These are phyloP conservation scores for Plebejus anna DNA, from an alignment of 2,888 invertebrate species.

Conservation along the genomic window DNA sequence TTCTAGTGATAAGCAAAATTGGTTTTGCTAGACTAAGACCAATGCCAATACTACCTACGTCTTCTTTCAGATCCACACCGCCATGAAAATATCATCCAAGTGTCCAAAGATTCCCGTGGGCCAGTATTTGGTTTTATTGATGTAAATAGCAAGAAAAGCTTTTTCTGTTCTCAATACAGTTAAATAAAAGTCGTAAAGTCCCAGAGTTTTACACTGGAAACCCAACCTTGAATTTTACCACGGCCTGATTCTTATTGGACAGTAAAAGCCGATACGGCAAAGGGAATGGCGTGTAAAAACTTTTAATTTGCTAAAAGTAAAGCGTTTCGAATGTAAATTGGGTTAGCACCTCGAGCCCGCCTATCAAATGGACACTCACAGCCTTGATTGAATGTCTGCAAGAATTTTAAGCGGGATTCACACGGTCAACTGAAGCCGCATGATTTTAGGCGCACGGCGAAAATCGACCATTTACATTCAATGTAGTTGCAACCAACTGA, in stretches of 20 bases:
- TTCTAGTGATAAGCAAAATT: no score
- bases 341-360: constrained; percentile 45
- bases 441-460: not conserved
- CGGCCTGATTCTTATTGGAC: constrained; percentile 20
- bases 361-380: constrained; percentile 56
- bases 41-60: no score
- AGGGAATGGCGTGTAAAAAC: constrained; percentile 38
- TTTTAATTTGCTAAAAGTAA: constrained; percentile 44
- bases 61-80: no score
- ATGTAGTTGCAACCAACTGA: not conserved
- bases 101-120: no score
- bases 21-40: no score
- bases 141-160: not conserved
- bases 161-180: not conserved
- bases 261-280: constrained; percentile 31
- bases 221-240: not conserved
- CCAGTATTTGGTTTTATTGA: not conserved
- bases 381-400: constrained; percentile 64
- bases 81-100: no score
- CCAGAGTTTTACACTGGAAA: not conserved
- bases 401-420: constrained; percentile 50
- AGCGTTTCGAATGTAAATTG: constrained; percentile 40
- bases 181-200: not conserved
- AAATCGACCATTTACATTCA: not conserved
- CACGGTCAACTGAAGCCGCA: not conserved